Base-by-base conservation (phyloP, 2,888 invertebrate genomes). In the Aricia artaxerxes region DNA sequence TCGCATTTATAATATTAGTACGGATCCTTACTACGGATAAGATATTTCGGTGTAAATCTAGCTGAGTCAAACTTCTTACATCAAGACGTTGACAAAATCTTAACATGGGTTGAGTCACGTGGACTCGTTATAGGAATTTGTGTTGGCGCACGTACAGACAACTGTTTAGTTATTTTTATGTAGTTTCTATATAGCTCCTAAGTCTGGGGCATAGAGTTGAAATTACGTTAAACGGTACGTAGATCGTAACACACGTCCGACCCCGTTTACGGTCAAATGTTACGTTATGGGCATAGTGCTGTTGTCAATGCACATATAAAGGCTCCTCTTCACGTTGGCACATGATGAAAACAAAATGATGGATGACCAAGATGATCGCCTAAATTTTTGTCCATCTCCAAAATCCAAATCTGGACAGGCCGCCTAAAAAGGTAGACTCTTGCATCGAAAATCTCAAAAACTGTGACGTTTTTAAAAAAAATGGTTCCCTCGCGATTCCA, bases 241-340 rank as follows among this genome's bases (percentile, higher is more conserved):
- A 35, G 69, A 13, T 69, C 11, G 69, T 38, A 69, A 69, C 35
- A 64, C 64, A 69, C 69, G 69, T 69, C 69, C 69, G 69, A 69
- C 69, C 69, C 35, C 69, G 69, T 69, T 69, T 69, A 69, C 35
- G 69, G 35, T 35, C 69, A 69, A 57, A 57, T 31, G 69, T 69
- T 69, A 69, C 69, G 11, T 38, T 35, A 69, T 57, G 57, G 61
- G n/a, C 24, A 61, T n/a, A 31, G 69, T 35, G 35, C 69, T 35
- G 69, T 69, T 69, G 35, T 35, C 24, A 57, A 16, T 57, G 57
- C 4, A 57, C 16, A 57, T 16, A 2, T 49, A 2, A 49, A 49
- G 49, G 9, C 9, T 44, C 44, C 44, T 7, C 44, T 44, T 44
- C 7, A 44, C 7, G 44, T 7, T 44, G 49, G 9, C 49, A 49